phyloP scores from a whole-genome alignment of 2,113 vertebrate species.

The Toxostoma redivivum region DNA sequence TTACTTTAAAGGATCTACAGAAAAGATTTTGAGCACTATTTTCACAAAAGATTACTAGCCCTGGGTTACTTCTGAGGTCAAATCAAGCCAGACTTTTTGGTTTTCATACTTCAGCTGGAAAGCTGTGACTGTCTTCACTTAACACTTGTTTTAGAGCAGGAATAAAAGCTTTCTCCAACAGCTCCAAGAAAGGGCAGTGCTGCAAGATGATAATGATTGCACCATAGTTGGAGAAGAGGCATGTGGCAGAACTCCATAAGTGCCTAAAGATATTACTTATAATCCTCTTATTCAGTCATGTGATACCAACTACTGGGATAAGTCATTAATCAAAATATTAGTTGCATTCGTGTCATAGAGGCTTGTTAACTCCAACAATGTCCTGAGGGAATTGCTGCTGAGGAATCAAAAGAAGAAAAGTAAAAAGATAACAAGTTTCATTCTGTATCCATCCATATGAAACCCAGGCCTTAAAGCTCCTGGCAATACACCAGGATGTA shows the following conservation, averaged over 20 bases:
- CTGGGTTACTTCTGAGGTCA: not conserved
- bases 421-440: not conserved
- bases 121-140: not conserved
- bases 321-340: constrained; percentile 24
- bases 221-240: not conserved
- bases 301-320: constrained; percentile 1
- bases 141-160: not conserved
- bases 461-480: not conserved
- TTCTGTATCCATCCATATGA: not conserved
- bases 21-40: not conserved
- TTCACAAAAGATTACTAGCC: not conserved
- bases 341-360: not conserved
- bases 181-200: not conserved
- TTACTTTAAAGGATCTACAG: not conserved
- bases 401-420: not conserved
- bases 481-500: not conserved
- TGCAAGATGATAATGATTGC: not conserved
- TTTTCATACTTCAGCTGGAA: not conserved
- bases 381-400: not conserved
- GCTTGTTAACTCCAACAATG: not conserved
- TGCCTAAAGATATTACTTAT: constrained; percentile 8
- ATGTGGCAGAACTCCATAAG: not conserved
- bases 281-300: constrained; percentile 31
- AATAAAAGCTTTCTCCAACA: not conserved
- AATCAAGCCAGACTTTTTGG: not conserved